Evolutionary conservation across 2,888 invertebrate genomes (phyloP).

Genomic region (Nomada fabriciana): DNA sequence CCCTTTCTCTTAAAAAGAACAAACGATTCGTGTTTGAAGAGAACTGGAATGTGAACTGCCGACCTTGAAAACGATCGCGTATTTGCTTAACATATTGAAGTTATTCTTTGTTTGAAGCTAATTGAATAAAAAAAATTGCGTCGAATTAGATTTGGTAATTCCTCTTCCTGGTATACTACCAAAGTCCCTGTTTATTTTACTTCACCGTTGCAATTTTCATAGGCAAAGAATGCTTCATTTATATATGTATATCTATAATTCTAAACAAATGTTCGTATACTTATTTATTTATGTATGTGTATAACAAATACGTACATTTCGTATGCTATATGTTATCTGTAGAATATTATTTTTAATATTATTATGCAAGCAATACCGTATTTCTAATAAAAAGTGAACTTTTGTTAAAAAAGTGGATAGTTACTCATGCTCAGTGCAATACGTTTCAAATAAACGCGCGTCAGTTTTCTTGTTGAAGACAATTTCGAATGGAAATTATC

Average conservation of each 20-base stretch:
- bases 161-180: neutral
- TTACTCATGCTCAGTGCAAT: no score
- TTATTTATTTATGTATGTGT: neutral
- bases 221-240: neutral
- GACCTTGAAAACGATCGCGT: conserved; percentile 42
- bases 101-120: conserved; percentile 19
- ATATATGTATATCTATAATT: neutral
- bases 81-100: conserved; percentile 29
- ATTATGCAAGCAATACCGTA: no score
- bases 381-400: no score
- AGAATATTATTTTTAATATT: no score
- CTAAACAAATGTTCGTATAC: neutral
- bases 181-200: neutral
- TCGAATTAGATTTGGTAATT: neutral
- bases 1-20: conserved; percentile 20
- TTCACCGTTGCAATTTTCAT: neutral
- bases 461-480: neutral
- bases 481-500: neutral
- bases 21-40: conserved; percentile 18
- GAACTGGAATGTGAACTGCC: conserved; percentile 43
- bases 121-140: neutral
- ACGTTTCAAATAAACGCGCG: no score
- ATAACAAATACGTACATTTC: no score
- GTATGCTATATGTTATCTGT: no score
- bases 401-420: no score